These are phyloP conservation scores for Scaptomyza pallida DNA, from an alignment of 1,140 invertebrate genomes.

Conservation along the genomic window DNA sequence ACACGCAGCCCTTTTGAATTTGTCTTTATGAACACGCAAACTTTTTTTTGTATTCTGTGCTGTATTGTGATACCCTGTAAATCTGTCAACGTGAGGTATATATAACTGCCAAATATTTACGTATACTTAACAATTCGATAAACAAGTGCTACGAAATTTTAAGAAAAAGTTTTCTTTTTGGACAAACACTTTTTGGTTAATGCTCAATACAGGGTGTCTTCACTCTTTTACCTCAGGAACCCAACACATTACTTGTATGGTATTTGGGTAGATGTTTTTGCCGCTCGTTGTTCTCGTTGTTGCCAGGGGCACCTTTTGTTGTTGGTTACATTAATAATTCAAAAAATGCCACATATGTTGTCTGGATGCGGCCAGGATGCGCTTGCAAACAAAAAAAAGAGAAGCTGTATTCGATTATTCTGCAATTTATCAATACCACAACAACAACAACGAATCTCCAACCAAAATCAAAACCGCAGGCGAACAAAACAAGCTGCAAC, in stretches of 20 bases:
- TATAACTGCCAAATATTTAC: too few relatives aligned
- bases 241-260: background rate
- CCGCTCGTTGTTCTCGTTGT: slow-evolving; percentile 33
- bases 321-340: slow-evolving; percentile 76
- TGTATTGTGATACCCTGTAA: slow-evolving; percentile 12
- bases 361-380: slow-evolving; percentile 40
- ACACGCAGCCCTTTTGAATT: slow-evolving; percentile 64
- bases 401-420: slow-evolving; percentile 70
- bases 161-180: too few relatives aligned
- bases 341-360: slow-evolving; percentile 69
- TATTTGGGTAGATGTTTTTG: slow-evolving; percentile 29
- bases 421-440: slow-evolving; percentile 71
- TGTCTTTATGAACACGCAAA: slow-evolving; percentile 59
- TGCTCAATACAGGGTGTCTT: background rate
- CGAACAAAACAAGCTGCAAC: background rate
- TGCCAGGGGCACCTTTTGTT: slow-evolving; percentile 67
- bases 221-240: background rate
- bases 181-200: too few relatives aligned
- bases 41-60: slow-evolving; percentile 9
- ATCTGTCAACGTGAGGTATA: too few relatives aligned
- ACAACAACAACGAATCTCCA: too few relatives aligned
- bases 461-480: background rate
- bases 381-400: slow-evolving; percentile 8
- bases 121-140: too few relatives aligned
- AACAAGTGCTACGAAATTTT: too few relatives aligned